These are phyloP conservation scores for Trichonephila clavipes DNA, from an alignment of 1,140 invertebrate genomes.

Conservation along the genomic window DNA sequence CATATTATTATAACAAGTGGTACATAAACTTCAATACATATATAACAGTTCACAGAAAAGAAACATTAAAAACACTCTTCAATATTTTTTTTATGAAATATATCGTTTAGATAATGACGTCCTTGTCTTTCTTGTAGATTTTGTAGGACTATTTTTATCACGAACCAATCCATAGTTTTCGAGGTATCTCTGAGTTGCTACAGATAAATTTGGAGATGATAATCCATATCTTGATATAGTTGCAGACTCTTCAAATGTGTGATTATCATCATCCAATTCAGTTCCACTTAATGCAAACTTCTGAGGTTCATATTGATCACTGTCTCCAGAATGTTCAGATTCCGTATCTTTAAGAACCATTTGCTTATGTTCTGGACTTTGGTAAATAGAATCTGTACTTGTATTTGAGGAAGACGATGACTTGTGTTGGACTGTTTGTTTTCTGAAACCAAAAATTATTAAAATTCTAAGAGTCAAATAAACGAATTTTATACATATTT, in stretches of 20 bases:
- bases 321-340: neutral
- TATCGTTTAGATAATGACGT: neutral
- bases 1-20: too few relatives aligned
- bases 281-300: too few relatives aligned
- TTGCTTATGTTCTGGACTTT: neutral
- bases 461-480: neutral
- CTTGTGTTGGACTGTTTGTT: neutral
- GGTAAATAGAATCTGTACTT: conserved; percentile 21
- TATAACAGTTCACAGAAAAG: neutral
- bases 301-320: neutral
- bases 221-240: conserved; percentile 30
- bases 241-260: neutral
- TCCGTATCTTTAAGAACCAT: neutral
- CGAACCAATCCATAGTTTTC: conserved; percentile 14
- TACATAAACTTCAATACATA: neutral
- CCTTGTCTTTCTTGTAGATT: neutral
- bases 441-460: neutral
- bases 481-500: too few relatives aligned
- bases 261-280: neutral
- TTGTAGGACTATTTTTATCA: neutral
- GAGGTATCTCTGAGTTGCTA: conserved; percentile 19
- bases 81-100: neutral
- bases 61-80: neutral
- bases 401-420: conserved; percentile 16
- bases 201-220: conserved; percentile 39